phyloP scores from a whole-genome alignment of 64 coral and sea anemone genomes.

The Montipora capricornis region DNA sequence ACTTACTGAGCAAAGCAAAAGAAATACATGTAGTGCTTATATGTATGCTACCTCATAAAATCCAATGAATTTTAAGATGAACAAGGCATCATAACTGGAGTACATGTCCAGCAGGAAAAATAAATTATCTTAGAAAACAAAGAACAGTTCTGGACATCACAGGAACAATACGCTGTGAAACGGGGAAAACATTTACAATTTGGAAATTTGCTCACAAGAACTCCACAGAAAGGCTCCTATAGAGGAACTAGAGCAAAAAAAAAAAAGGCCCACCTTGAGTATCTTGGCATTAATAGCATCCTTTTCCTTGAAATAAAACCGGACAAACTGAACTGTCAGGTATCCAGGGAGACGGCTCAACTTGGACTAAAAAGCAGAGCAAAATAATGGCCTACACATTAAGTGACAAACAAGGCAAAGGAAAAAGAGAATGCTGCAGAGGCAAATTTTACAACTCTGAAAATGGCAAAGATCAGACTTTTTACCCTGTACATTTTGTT shows the following conservation, averaged over 20 bases:
- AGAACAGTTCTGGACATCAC: no score
- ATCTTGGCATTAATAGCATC: conserved; percentile 97
- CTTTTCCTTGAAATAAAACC: conserved; percentile 99
- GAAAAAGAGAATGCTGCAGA: background rate
- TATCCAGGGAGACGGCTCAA: conserved; percentile 88
- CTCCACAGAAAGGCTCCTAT: no score
- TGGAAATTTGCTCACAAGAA: no score
- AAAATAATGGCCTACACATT: background rate
- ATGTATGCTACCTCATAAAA: no score
- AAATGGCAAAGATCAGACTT: background rate
- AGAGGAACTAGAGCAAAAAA: background rate
- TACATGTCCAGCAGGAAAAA: no score
- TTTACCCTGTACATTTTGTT: background rate
- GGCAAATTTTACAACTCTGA: background rate
- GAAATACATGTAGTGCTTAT: no score
- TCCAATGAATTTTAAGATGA: no score
- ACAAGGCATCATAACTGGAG: no score
- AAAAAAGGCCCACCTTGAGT: conserved; percentile 67
- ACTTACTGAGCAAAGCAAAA: background rate
- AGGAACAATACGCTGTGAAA: no score
- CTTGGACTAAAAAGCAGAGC: conserved; percentile 66
- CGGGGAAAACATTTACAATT: no score
- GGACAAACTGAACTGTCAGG: conserved; percentile 90
- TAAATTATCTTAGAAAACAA: no score
- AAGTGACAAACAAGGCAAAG: no score